Evolutionary conservation across 2,888 invertebrate species (phyloP), one percentile per base, ranked within the genome.

Genomic region (Isotomurus palustris): DNA sequence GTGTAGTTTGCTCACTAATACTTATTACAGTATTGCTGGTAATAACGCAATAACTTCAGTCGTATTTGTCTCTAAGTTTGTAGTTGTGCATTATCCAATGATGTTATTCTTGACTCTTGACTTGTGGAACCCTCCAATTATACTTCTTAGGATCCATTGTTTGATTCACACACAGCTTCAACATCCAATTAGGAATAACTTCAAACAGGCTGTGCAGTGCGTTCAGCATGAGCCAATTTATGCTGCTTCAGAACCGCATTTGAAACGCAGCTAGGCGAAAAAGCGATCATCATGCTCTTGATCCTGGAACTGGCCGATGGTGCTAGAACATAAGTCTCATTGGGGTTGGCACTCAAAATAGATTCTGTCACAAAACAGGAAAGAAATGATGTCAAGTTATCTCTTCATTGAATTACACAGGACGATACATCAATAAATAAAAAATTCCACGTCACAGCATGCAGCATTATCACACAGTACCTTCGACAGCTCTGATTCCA

Each of bases 251-350:
- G 53, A 25, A 69, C 60, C 21, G 62, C 63, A 44, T 62, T 60
- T 3, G 68, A 66, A 21, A 69, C 64, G 45, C 66, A 69, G 17
- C 56, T 66, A 25, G 68, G 68, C 1, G 68, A 67, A 38, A 69
- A 64, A 12, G 68, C 65, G 53, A 67, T 66, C 64, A 69, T 67
- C 68, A 69, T 66, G 43, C 64, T 67, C 48, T 69, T 69, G 50
- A 69, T 62, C 21, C 68, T 53, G 27, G 68, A 69, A 51, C 65
- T 65, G 17, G 65, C 58, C 19, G 68, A 69, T 44, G 66, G 68
- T 17, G 67, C 62, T 17, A 69, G 44, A 10, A 69, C 64, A 52
- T 69, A 69, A 10, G 58, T 50, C 32, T 65, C 62, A 29, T 69
- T 53, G 2, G 67, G 68, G 21, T 58, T 40, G 32, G 60, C 47